phyloP scores from a whole-genome alignment of 2,888 invertebrate genomes.

The Synergus japonicus region DNA sequence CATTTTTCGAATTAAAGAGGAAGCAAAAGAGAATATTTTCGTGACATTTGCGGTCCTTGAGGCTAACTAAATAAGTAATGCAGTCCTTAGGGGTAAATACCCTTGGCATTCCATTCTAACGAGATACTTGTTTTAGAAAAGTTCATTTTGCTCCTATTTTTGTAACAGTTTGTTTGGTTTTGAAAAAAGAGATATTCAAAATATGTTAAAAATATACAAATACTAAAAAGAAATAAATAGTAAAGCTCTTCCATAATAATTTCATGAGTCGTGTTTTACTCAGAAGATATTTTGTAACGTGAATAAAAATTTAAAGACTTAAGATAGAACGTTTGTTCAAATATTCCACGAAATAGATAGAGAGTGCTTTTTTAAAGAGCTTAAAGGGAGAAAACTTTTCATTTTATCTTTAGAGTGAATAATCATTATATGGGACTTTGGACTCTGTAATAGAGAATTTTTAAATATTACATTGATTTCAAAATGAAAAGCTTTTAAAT shows the following conservation, averaged over 20 bases:
- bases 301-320: neutral
- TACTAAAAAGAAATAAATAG: neutral
- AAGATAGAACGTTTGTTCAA: neutral
- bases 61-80: slow-evolving; percentile 30
- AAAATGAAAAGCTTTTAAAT: neutral
- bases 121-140: slow-evolving; percentile 11
- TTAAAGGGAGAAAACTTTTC: neutral
- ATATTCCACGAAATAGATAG: neutral
- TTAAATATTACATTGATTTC: no score
- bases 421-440: neutral
- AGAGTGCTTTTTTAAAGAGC: neutral
- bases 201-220: neutral
- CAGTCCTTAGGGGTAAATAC: slow-evolving; percentile 8
- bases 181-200: neutral
- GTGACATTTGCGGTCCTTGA: slow-evolving; percentile 26
- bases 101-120: slow-evolving; percentile 15
- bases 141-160: slow-evolving; percentile 22
- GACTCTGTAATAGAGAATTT: no score
- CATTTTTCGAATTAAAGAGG: neutral
- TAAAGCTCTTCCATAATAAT: neutral
- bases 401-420: neutral
- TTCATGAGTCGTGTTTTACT: neutral
- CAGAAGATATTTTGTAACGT: neutral
- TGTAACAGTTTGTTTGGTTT: slow-evolving; percentile 4
- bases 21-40: neutral